A percentile compares a stretch with the other conserved stretches of the same genome.
phyloP scores from a whole-genome alignment of 1,140 invertebrate genomes.

The Cotesia typhae region DNA sequence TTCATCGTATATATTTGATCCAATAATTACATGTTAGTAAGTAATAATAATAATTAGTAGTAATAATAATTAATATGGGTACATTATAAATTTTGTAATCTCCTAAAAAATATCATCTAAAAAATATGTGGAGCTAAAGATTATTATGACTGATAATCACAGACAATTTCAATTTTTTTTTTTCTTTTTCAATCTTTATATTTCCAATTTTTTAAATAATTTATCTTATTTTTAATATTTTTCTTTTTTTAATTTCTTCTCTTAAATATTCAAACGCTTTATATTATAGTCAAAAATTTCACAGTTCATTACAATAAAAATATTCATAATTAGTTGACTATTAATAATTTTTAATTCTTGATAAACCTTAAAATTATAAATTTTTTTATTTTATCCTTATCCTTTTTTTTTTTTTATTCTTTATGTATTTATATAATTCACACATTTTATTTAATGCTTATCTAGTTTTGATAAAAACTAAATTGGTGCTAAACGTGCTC shows the following conservation, averaged over 20 bases:
- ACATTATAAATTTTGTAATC: slow-evolving; percentile 66
- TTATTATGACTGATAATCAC: slow-evolving; percentile 67
- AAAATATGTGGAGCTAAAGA: slow-evolving; percentile 66
- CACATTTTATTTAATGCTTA: slow-evolving; percentile 7
- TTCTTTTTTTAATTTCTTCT: slow-evolving; percentile 38
- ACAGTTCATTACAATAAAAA: slow-evolving; percentile 17
- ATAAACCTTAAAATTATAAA: not conserved
- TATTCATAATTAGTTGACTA: slow-evolving; percentile 36
- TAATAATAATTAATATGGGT: slow-evolving; percentile 50
- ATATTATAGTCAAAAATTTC: slow-evolving; percentile 7
- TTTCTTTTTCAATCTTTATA: slow-evolving; percentile 41
- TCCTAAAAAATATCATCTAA: slow-evolving; percentile 66
- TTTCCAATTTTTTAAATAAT: slow-evolving; percentile 37
- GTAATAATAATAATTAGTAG: slow-evolving; percentile 42
- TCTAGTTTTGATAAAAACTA: slow-evolving; percentile 6
- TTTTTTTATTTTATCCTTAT: slow-evolving; percentile 29
- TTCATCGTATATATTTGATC: slow-evolving; percentile 55
- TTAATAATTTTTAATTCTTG: slow-evolving; percentile 45
- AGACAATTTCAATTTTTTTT: slow-evolving; percentile 61
- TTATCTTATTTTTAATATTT: slow-evolving; percentile 31
- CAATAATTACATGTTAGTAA: slow-evolving; percentile 59
- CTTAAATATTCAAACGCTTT: slow-evolving; percentile 26
- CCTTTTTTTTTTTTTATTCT: slow-evolving; percentile 14
- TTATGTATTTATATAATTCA: slow-evolving; percentile 20
- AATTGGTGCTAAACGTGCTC: slow-evolving; percentile 43